Evolutionary conservation across 2,113 vertebrate genomes (phyloP).

Genomic region (Actinemys pallida): DNA sequence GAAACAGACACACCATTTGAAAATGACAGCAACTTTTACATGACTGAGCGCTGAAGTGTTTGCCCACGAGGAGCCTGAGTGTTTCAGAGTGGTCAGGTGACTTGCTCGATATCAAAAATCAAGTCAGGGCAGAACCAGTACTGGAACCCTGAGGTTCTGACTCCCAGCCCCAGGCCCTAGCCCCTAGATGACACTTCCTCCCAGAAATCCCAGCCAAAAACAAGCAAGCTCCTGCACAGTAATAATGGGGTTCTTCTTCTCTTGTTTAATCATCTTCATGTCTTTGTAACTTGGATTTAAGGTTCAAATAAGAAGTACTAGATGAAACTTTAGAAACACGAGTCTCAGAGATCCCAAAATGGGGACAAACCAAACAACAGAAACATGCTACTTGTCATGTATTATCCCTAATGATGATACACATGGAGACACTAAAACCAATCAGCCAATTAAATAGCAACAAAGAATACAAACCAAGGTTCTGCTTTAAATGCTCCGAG

Average conservation of each 20-base stretch:
- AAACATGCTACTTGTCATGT: neutral
- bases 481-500: neutral
- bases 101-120: neutral
- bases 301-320: neutral
- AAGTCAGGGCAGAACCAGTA: neutral
- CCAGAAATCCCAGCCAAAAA: neutral
- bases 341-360: neutral
- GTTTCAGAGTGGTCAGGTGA: rapidly evolving
- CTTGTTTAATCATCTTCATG: neutral
- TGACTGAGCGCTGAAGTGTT: neutral
- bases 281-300: neutral
- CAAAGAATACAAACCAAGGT: neutral
- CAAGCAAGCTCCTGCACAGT: neutral
- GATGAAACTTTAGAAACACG: neutral
- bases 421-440: neutral
- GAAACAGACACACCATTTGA: neutral
- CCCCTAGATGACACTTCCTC: neutral
- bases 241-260: neutral
- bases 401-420: neutral
- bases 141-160: neutral
- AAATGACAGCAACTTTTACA: neutral
- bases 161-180: neutral
- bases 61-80: neutral
- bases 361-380: rapidly evolving
- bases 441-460: neutral